Conservation (phyloP, 2,113 vertebrate species). For the Grantiella picta region DNA sequence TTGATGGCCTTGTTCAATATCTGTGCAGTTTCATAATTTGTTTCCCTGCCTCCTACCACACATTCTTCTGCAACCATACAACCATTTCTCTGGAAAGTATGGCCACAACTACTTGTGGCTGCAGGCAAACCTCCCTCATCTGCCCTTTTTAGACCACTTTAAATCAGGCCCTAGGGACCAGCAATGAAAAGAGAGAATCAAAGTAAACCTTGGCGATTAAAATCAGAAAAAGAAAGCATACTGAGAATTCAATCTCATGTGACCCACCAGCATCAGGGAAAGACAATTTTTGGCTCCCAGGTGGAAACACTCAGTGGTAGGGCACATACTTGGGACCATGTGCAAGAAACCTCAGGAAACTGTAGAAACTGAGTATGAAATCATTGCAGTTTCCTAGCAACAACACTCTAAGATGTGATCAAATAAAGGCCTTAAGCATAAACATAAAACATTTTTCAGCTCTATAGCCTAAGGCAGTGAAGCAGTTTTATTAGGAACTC, state of each 20-base stretch:
- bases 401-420: background rate
- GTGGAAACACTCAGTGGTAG: background rate
- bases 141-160: background rate
- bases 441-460: background rate
- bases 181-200: background rate
- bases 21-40: background rate
- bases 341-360: background rate
- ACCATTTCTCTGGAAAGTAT: background rate
- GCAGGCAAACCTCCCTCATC: background rate
- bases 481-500: background rate
- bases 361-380: background rate
- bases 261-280: background rate
- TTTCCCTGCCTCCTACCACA: background rate
- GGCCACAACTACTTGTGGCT: background rate
- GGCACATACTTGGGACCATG: background rate
- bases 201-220: background rate
- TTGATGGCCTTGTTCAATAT: background rate
- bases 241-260: background rate
- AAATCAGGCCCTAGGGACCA: background rate
- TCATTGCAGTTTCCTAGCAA: background rate
- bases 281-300: background rate
- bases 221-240: background rate
- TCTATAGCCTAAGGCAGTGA: background rate
- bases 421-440: background rate
- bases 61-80: fast-evolving